These are phyloP conservation scores for Pelosia muscerda DNA, from an alignment of 2,888 invertebrate genomes.

Conservation along the genomic window DNA sequence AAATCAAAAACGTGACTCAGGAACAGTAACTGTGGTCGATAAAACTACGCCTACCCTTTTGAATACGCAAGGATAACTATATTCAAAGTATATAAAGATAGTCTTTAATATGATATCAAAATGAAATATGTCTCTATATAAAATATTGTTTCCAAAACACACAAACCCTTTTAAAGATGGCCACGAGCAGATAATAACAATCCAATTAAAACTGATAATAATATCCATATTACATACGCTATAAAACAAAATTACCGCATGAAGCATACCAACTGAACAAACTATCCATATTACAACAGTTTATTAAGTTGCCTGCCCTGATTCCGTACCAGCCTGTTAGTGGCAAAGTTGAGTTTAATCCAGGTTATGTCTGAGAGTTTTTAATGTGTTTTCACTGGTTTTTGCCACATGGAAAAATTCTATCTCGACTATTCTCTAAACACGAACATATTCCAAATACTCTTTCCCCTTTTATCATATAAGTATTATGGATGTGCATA, in stretches of 20 bases:
- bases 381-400: background rate
- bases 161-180: background rate
- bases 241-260: constrained; percentile 1
- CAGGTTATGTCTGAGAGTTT: background rate
- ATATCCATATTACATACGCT: background rate
- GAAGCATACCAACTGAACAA: background rate
- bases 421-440: too few relatives aligned
- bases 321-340: background rate
- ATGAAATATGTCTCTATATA: too few relatives aligned
- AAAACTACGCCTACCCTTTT: too few relatives aligned
- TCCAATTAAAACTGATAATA: background rate
- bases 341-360: background rate
- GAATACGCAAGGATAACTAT: too few relatives aligned
- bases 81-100: too few relatives aligned
- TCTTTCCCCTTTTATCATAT: too few relatives aligned
- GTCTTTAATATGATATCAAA: too few relatives aligned
- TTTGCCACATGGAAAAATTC: too few relatives aligned
- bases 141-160: background rate
- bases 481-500: too few relatives aligned
- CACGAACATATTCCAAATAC: too few relatives aligned
- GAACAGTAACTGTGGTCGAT: too few relatives aligned
- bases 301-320: background rate
- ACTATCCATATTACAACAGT: background rate
- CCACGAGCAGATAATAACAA: background rate
- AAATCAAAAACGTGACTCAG: too few relatives aligned